Percentiles rank a stretch among this genome's conserved stretches.
Conservation (phyloP, 2,888 invertebrate genomes). For the Germaria angustata region DNA sequence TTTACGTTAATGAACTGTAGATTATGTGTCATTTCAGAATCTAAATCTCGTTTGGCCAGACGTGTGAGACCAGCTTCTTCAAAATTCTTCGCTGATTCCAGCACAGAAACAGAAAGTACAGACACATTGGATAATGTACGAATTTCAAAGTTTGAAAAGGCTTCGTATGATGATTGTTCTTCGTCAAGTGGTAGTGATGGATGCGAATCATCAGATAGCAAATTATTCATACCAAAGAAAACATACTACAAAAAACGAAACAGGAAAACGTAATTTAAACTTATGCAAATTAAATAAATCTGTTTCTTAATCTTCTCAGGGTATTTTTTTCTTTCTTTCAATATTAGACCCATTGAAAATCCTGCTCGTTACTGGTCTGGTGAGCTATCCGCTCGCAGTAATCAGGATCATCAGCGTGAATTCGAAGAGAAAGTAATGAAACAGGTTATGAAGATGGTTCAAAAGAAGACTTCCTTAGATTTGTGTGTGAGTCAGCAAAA, state of each 20-base stretch:
- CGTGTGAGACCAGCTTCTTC: conserved; percentile 67
- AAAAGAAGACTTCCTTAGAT: conserved; percentile 77
- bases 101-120: conserved; percentile 77
- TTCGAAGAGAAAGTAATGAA: conserved; percentile 89
- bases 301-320: not conserved
- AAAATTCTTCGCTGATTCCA: conserved; percentile 73
- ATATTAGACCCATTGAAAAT: conserved; percentile 71
- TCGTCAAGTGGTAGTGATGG: conserved; percentile 80
- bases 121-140: conserved; percentile 57
- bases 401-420: conserved; percentile 92
- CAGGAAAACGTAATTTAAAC: conserved; percentile 37
- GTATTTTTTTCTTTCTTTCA: not conserved
- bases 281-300: not conserved
- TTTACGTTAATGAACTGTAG: too few species aligned
- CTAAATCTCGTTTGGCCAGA: conserved; percentile 71
- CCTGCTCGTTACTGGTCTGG: conserved; percentile 87
- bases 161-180: conserved; percentile 65
- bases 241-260: conserved; percentile 42
- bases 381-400: conserved; percentile 88
- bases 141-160: conserved; percentile 33
- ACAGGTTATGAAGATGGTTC: conserved; percentile 77
- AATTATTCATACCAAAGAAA: conserved; percentile 57
- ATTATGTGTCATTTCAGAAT: conserved; percentile 68
- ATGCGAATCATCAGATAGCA: conserved; percentile 78
- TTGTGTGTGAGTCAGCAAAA: conserved; percentile 70